phyloP scores from a whole-genome alignment of 2,113 vertebrate genomes.

The Morone chrysops region DNA sequence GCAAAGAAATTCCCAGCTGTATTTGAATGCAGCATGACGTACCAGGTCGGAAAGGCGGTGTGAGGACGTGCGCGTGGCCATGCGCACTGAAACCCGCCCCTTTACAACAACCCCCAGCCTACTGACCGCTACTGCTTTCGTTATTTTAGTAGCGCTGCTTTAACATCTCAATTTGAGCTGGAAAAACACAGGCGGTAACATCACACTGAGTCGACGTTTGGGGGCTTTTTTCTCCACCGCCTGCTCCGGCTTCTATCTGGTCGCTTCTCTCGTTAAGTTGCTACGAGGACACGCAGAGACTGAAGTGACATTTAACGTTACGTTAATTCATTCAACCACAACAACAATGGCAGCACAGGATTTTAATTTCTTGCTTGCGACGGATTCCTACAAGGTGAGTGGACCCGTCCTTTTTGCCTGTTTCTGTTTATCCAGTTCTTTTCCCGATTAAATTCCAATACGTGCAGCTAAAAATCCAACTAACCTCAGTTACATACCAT shows the following conservation, averaged over 20 bases:
- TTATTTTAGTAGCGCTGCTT: too few relatives aligned
- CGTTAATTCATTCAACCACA: constrained; percentile 49
- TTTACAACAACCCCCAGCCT: constrained; percentile 26
- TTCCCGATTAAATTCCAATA: too few relatives aligned
- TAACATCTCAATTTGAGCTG: background rate
- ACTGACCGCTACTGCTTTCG: background rate
- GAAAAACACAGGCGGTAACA: background rate
- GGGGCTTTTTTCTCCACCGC: background rate
- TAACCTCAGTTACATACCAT: too few relatives aligned
- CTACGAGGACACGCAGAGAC: background rate
- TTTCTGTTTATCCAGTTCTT: background rate
- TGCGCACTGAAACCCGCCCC: constrained; percentile 22
- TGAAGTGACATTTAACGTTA: constrained; percentile 12
- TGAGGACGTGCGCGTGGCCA: constrained; percentile 31
- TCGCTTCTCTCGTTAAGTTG: background rate
- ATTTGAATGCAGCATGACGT: constrained; percentile 55
- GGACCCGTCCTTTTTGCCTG: fast-evolving
- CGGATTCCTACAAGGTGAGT: constrained; percentile 85
- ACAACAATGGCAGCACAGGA: constrained; percentile 82
- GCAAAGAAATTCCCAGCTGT: background rate
- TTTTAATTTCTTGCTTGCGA: constrained; percentile 84
- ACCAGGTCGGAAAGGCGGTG: background rate
- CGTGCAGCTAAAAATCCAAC: too few relatives aligned
- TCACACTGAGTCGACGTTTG: background rate
- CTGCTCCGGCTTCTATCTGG: fast-evolving